Evolutionary conservation across 2,797 vertebrate genomes (phyloP).

Genomic region (Chrysolophus pictus): DNA sequence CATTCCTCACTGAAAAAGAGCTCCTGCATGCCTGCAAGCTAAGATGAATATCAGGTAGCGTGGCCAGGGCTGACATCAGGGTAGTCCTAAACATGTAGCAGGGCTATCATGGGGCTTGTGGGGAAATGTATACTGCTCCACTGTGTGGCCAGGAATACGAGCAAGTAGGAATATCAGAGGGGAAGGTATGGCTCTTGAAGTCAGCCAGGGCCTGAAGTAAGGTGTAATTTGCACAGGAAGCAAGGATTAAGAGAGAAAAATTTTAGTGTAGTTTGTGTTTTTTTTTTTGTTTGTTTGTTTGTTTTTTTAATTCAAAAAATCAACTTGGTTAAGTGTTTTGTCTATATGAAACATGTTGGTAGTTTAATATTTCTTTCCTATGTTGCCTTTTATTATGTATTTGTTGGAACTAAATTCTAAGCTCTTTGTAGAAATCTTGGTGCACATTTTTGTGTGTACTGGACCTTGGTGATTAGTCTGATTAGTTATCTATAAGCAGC

Average conservation of each 20-base stretch:
- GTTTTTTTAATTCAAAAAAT: background rate
- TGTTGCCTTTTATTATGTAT: background rate
- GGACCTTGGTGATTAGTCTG: background rate
- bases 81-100: background rate
- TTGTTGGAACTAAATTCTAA: background rate
- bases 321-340: background rate
- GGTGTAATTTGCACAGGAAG: background rate
- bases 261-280: background rate
- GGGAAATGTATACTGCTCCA: background rate
- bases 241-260: background rate
- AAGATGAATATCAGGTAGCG: background rate
- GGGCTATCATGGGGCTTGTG: background rate
- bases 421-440: background rate
- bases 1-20: background rate
- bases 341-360: background rate
- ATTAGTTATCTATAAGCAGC: background rate
- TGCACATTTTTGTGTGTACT: background rate
- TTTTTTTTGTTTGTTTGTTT: too few relatives aligned
- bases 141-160: background rate
- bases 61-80: background rate
- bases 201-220: background rate
- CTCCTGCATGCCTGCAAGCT: background rate
- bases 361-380: background rate
- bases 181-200: background rate
- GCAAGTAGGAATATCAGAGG: background rate